Conservation (phyloP, 2,888 invertebrate genomes). For the Hemithea aestivaria region DNA sequence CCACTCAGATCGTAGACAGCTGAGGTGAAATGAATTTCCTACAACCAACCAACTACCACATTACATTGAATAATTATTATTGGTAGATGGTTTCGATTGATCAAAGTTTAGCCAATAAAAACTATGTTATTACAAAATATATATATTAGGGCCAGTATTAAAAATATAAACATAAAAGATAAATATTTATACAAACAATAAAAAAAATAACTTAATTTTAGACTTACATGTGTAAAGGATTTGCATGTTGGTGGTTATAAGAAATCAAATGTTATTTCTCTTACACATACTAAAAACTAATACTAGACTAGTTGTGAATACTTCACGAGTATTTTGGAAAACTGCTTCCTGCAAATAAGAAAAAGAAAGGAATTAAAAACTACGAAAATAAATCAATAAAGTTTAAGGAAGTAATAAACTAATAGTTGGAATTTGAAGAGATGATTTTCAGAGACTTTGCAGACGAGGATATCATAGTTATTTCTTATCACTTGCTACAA, state of each 20-base stretch:
- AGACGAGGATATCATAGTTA: too few species aligned
- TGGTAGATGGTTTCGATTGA: slow-evolving; percentile 13
- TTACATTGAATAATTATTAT: slow-evolving; percentile 7
- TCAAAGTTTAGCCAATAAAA: slow-evolving; percentile 28
- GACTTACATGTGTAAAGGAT: slow-evolving; percentile 60
- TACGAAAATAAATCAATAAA: slow-evolving; percentile 19
- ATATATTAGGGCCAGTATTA: slow-evolving; percentile 22
- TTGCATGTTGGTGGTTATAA: slow-evolving; percentile 58
- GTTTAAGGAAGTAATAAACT: neutral
- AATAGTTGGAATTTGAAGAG: too few species aligned
- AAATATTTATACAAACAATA: slow-evolving; percentile 39
- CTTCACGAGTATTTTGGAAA: slow-evolving; percentile 78
- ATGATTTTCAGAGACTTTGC: slow-evolving; percentile 17
- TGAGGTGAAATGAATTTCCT: too few species aligned
- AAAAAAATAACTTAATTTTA: slow-evolving; percentile 53
- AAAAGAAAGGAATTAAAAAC: slow-evolving; percentile 33
- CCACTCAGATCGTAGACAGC: too few species aligned
- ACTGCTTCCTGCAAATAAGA: slow-evolving; percentile 75
- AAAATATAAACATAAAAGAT: slow-evolving; percentile 29
- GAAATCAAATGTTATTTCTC: slow-evolving; percentile 69
- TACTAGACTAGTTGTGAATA: slow-evolving; percentile 64
- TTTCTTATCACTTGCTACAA: too few species aligned
- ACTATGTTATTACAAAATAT: slow-evolving; percentile 27
- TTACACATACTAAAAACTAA: slow-evolving; percentile 56
- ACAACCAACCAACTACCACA: slow-evolving; percentile 29